Base-by-base conservation (phyloP, 2,888 invertebrate species). In the Acronicta alni region DNA sequence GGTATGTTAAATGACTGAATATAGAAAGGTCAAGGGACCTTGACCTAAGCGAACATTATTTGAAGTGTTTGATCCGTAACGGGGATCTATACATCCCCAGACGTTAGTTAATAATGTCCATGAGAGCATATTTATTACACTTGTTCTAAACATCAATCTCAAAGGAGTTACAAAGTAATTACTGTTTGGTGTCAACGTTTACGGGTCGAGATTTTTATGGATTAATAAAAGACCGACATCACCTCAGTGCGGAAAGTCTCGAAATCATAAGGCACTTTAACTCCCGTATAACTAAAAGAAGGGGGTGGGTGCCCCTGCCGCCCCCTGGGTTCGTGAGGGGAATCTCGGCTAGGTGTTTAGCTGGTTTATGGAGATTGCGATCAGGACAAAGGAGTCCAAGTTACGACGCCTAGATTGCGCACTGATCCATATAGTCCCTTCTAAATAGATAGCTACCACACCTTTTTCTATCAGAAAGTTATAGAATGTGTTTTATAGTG, bases 321-420 rank as follows among this genome's bases (percentile, higher is more conserved):
- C 79, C 77, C 72, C 77, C 75, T 70, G 63, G 73, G 62, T 66
- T 72, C 82, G 86, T 80, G 86, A 84, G 88, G 86, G 82, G 88
- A 87, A 87, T 87, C 91, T 87, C 88, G 85, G 88, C 87, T 86
- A 91, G 92, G 91, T 92, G 92, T 92, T 92, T 92, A 91, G 91
- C 91, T 89, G 92, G 89, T 92, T 92, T 93, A 93, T 92, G 92
- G 91, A 93, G 93, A 93, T 93, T 92, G 91, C 91, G 87, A 91
- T 89, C 90, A 88, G 92, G 90, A 92, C 91, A 92, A 91, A 91
- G 90, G 88, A 90, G 88, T 89, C 89, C 89, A 77, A 89, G 86
- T 90, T 89, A 89, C 89, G 87, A 82, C 82, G 86, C 83, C 87
- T 89, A 87, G 88, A 89, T 91, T 89, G 89, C 84, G 83, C 85